These are phyloP conservation scores for Sylvia borin DNA, from an alignment of 2,797 vertebrate genomes.

Conservation along the genomic window DNA sequence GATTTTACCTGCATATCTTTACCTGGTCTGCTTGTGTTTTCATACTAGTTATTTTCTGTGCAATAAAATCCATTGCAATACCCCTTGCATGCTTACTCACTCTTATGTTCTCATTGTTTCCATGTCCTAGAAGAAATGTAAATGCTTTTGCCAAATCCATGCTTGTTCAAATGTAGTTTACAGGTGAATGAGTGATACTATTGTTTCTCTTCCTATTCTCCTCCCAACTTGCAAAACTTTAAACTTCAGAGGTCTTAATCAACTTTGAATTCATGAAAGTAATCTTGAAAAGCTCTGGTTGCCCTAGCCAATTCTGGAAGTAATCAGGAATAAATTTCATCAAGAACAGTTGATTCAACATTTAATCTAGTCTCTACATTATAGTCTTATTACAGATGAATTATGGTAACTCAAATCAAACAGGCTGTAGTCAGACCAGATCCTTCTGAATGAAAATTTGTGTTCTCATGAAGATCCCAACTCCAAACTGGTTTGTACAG, in stretches of 20 bases:
- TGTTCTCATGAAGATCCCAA: background rate
- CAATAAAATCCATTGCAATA: background rate
- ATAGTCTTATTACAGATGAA: background rate
- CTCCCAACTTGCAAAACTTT: background rate
- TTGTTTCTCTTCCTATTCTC: background rate
- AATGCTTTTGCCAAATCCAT: background rate
- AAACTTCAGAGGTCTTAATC: background rate
- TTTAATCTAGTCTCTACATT: background rate
- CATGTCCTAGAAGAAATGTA: background rate
- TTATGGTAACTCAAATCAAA: background rate
- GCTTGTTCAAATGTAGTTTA: background rate
- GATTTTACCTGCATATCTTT: background rate
- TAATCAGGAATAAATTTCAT: background rate
- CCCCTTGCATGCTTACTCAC: background rate
- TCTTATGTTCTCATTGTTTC: background rate
- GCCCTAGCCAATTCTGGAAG: background rate
- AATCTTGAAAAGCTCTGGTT: background rate
- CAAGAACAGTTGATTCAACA: background rate
- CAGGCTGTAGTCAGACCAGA: background rate
- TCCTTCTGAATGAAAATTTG: background rate
- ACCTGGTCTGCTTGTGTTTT: background rate
- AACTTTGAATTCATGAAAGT: background rate
- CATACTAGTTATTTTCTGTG: background rate
- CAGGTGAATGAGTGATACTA: background rate
- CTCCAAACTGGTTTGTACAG: background rate